A percentile compares a stretch with the other conserved stretches of the same genome.
Evolutionary conservation across 2,888 invertebrate genomes (phyloP).

Genomic region (Cantharis nigra): DNA sequence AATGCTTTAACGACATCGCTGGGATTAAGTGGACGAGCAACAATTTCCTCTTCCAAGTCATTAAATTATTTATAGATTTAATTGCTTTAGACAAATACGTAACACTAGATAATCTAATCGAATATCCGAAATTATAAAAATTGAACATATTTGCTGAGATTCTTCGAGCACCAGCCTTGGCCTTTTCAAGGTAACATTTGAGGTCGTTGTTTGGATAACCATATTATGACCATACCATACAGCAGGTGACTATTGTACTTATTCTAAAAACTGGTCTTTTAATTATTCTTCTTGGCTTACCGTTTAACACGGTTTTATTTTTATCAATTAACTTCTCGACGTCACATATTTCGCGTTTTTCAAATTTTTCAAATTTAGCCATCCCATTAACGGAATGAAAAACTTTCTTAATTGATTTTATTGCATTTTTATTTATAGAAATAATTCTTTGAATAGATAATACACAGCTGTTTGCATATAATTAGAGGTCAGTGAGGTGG

Average conservation of each 20-base stretch:
- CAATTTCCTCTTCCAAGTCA: neutral
- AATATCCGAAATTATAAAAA: neutral
- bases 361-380: neutral
- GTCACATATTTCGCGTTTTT: neutral
- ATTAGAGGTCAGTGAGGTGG: neutral
- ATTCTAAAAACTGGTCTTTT: neutral
- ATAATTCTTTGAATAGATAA: neutral
- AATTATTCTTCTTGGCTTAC: neutral
- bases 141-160: neutral
- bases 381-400: neutral
- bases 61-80: neutral
- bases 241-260: constrained; percentile 3
- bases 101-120: neutral
- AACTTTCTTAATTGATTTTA: neutral
- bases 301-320: neutral
- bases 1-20: neutral
- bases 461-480: neutral
- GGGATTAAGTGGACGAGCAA: neutral
- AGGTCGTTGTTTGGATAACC: constrained; percentile 17
- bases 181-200: constrained; percentile 22
- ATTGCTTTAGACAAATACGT: neutral
- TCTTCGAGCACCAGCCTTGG: neutral
- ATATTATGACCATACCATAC: neutral
- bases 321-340: neutral
- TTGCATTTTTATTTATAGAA: neutral